Evolutionary conservation across 2,113 vertebrate genomes (phyloP), one percentile per base, ranked within the genome.

Genomic region (Notothenia coriiceps): DNA sequence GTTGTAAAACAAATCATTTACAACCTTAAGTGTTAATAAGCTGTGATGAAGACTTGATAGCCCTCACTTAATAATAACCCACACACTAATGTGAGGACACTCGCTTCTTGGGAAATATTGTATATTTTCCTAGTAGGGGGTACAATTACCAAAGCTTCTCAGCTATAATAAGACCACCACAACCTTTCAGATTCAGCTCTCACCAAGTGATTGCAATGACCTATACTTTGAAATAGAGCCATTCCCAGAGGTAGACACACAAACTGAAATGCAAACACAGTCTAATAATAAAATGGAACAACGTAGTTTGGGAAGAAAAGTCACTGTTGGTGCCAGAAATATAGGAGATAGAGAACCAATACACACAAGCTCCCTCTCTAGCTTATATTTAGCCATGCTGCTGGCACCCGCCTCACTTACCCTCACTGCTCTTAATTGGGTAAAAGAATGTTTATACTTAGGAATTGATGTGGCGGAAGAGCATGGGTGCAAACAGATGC

Each of bases 221-320:
- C 80, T 73, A 60, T 77, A 57, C 77, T 79, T 83, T 84, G 68
- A 84, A 87, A 83, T 59, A 55, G 75, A 88, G 68, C 82, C 73
- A 55, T 87, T 79, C 63, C 80, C 70, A 79, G 61, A 71, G 47
- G 25, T 33, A 74, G 59, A 80, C 29, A 0, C 66, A 86, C 68
- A n/a, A 67, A 82, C 70, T 70, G 68, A 70, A 47, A 81, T 3
- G 25, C 77, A 60, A 86, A 67, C n/a, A 40, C 54, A 14, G 29
- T 84, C 87, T 91, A 92, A 89, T 87, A 88, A 93, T 94, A 93
- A 87, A 85, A 64, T 35, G 62, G 60, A 62, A 60, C n/a, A 33
- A 50, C 70, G 79, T 56, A 63, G 71, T 79, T 81, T 56, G 20
- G 77, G 76, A 76, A 66, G 64, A 85, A 84, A 91, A 89, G 86